A percentile compares a stretch with the other conserved stretches of the same genome.
Evolutionary conservation across 1,140 invertebrate species (phyloP).

Genomic region (Solenopsis invicta): DNA sequence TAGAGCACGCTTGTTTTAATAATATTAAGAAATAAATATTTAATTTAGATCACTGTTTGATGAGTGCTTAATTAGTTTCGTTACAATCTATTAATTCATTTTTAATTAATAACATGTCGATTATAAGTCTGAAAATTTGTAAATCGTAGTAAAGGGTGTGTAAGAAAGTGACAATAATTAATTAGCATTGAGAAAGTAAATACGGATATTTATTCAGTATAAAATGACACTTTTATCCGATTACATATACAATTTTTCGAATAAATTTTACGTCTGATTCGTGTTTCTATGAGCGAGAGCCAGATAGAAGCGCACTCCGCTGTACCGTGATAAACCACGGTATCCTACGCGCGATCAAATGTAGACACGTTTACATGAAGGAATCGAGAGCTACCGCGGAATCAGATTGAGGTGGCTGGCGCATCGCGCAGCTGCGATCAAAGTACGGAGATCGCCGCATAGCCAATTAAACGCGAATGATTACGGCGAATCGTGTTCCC

Average conservation of each 20-base stretch:
- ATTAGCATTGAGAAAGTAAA: neutral
- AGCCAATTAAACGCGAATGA: constrained; percentile 49
- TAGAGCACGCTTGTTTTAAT: too few species aligned
- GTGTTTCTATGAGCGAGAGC: neutral
- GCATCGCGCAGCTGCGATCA: constrained; percentile 11
- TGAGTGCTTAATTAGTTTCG: too few species aligned
- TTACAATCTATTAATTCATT: too few species aligned
- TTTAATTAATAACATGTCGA: too few species aligned
- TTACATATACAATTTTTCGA: neutral
- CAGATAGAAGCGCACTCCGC: neutral
- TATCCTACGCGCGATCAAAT: constrained; percentile 8
- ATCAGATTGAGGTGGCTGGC: neutral
- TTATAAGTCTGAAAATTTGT: too few species aligned
- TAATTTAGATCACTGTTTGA: too few species aligned
- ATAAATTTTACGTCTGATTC: neutral
- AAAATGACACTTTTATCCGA: neutral
- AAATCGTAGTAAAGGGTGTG: neutral
- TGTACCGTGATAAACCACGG: neutral
- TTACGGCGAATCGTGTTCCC: constrained; percentile 41
- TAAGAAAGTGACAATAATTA: neutral
- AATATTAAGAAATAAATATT: too few species aligned
- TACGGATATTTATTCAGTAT: neutral
- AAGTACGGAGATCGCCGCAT: neutral
- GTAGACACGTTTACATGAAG: constrained; percentile 30
- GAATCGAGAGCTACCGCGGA: constrained; percentile 5